These are phyloP conservation scores for Lepus townsendii DNA, from an alignment of 2,797 vertebrate species.

Conservation along the genomic window DNA sequence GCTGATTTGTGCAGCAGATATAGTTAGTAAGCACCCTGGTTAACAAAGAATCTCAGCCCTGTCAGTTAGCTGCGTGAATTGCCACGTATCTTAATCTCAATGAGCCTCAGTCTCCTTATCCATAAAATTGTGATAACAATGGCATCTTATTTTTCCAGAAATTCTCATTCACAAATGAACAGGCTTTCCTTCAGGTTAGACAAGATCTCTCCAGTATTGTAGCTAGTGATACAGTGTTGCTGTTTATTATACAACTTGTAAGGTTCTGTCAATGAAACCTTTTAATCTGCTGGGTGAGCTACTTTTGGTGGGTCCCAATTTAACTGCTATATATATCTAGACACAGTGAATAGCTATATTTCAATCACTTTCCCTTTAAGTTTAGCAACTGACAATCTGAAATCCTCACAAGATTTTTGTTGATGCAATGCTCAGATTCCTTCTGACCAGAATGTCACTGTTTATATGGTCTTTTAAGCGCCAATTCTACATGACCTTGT, in stretches of 20 bases:
- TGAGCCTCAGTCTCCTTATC: neutral
- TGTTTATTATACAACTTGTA: neutral
- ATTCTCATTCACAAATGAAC: neutral
- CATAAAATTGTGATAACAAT: constrained; percentile 2
- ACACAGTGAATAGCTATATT: neutral
- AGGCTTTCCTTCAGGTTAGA: neutral
- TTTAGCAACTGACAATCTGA: neutral
- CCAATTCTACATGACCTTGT: neutral
- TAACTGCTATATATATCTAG: neutral
- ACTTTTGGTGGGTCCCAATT: neutral
- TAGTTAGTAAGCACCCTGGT: neutral
- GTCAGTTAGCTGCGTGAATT: neutral
- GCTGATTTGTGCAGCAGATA: neutral
- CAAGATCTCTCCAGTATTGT: neutral
- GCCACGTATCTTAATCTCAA: neutral
- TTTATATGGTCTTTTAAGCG: neutral
- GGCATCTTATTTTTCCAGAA: constrained; percentile 16
- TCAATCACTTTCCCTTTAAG: neutral
- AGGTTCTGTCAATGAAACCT: neutral
- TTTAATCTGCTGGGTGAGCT: neutral
- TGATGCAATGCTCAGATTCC: neutral
- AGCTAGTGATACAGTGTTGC: neutral
- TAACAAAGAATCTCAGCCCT: neutral
- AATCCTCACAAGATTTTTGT: neutral
- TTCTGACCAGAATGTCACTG: neutral